Percentiles rank a stretch among this genome's conserved stretches.
phyloP scores from a whole-genome alignment of 2,113 vertebrate genomes.

The Etheostoma spectabile region DNA sequence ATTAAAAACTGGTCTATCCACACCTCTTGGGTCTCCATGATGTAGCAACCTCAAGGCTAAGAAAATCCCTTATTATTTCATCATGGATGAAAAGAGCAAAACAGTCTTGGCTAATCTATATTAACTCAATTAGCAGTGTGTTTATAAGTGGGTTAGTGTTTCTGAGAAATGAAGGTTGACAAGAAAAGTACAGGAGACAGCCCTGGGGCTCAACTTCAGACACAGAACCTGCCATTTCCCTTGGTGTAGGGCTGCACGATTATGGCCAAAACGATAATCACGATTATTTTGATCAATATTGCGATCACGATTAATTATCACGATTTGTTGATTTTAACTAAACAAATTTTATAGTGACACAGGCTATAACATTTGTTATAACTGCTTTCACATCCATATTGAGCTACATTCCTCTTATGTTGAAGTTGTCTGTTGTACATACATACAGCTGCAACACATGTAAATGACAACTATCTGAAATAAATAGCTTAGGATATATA shows the following conservation, averaged over 20 bases:
- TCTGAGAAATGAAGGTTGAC: conserved; percentile 34
- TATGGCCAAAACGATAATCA: too few species aligned
- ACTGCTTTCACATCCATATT: too few species aligned
- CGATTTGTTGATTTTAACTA: too few species aligned
- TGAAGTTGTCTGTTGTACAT: too few species aligned
- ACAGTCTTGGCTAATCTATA: conserved; percentile 56
- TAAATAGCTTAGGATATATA: too few species aligned
- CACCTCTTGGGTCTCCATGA: conserved; percentile 27
- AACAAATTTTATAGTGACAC: too few species aligned
- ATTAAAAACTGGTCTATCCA: conserved; percentile 35
- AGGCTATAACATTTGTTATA: too few species aligned
- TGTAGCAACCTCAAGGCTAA: conserved; percentile 30
- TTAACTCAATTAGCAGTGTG: conserved; percentile 57
- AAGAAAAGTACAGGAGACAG: background rate
- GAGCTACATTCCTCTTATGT: too few species aligned
- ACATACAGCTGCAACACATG: too few species aligned
- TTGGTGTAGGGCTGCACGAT: background rate
- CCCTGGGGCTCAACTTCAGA: background rate
- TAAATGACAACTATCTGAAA: too few species aligned
- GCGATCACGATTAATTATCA: too few species aligned
- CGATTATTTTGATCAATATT: too few species aligned
- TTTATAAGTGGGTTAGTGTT: conserved; percentile 21
- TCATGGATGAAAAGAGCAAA: conserved; percentile 55
- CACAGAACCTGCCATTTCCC: background rate
- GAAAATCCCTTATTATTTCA: conserved; percentile 38